phyloP scores from a whole-genome alignment of 2,888 invertebrate species.

The Meta bourneti region DNA sequence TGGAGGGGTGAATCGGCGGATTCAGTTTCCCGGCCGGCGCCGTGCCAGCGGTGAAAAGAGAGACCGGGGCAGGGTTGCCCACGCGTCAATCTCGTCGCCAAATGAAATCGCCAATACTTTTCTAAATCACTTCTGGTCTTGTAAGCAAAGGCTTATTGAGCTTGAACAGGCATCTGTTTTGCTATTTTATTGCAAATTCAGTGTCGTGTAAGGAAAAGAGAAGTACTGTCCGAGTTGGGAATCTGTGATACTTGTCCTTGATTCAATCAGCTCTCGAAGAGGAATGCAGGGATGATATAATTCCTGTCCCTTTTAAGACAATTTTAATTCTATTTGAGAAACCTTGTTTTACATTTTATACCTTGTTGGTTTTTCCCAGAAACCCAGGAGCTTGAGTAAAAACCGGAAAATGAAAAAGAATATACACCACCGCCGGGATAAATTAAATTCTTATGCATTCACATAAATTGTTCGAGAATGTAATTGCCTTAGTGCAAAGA shows the following conservation, averaged over 20 bases:
- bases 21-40: constrained; percentile 57
- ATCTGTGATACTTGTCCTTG: neutral
- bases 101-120: constrained; percentile 46
- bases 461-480: no score
- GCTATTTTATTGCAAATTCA: neutral
- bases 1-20: constrained; percentile 30
- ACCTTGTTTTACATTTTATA: no score
- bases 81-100: constrained; percentile 24
- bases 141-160: neutral
- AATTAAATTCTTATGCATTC: no score
- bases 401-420: no score
- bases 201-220: neutral
- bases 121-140: neutral
- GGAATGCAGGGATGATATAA: neutral
- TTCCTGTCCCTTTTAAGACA: no score
- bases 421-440: no score
- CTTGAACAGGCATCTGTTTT: neutral
- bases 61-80: constrained; percentile 39
- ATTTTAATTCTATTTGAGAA: no score
- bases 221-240: neutral
- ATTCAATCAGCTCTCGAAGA: neutral
- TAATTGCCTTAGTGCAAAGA: no score
- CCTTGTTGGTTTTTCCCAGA: no score
- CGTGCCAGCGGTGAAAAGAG: constrained; percentile 41
- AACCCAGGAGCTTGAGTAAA: no score